Conservation (phyloP, 2,113 vertebrate genomes). For the Oncorhynchus mykiss region DNA sequence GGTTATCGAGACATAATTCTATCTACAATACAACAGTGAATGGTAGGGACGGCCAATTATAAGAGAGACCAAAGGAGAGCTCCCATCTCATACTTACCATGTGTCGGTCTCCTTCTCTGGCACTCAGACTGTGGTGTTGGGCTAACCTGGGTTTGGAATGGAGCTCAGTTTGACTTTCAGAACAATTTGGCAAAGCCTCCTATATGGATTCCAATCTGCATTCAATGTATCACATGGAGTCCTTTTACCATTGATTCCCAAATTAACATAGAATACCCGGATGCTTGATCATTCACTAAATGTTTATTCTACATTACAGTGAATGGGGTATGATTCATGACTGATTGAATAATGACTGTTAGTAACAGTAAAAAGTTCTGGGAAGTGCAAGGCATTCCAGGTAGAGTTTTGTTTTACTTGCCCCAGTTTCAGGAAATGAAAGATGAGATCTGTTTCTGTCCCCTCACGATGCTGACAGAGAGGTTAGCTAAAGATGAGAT, state of each 20-base stretch:
- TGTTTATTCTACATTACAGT: conserved; percentile 27
- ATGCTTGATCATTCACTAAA: conserved; percentile 42
- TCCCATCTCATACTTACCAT: not conserved
- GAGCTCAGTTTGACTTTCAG: not conserved
- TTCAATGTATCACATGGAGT: not conserved
- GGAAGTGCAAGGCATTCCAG: conserved; percentile 18
- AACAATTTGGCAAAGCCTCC: not conserved
- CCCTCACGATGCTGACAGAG: not conserved
- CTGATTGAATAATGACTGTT: conserved; percentile 20
- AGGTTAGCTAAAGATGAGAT: too few relatives aligned
- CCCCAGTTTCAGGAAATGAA: not conserved
- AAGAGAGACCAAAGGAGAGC: not conserved
- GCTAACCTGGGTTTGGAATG: not conserved
- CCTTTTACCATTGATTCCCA: conserved; percentile 6
- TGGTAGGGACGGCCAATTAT: not conserved
- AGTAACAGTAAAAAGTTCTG: conserved; percentile 5
- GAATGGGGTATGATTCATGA: conserved; percentile 46
- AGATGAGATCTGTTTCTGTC: conserved; percentile 11
- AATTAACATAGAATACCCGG: conserved; percentile 59
- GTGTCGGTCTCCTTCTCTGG: not conserved
- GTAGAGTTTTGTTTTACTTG: conserved; percentile 7
- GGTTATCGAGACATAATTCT: not conserved
- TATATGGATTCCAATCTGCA: not conserved
- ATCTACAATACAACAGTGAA: not conserved
- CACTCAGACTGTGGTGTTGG: not conserved